phyloP scores from a whole-genome alignment of 2,113 vertebrate genomes.

The Equus przewalskii region DNA sequence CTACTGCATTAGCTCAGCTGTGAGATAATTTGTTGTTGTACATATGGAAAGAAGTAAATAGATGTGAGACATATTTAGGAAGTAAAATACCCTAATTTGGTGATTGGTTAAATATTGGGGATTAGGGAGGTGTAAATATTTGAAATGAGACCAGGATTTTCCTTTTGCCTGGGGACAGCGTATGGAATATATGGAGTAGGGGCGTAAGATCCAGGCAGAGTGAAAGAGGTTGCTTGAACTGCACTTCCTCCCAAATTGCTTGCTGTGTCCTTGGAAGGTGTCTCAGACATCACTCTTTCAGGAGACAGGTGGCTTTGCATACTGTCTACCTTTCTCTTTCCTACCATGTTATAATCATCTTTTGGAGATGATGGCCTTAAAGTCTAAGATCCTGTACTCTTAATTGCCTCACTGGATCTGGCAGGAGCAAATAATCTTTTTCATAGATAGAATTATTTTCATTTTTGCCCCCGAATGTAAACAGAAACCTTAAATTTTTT shows the following conservation, averaged over 20 bases:
- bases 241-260: background rate
- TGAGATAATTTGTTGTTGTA: background rate
- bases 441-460: background rate
- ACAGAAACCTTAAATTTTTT: background rate
- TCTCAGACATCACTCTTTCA: background rate
- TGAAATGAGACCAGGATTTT: background rate
- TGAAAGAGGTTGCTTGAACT: no score
- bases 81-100: background rate
- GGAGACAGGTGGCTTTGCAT: background rate
- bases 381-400: background rate
- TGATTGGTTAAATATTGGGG: background rate
- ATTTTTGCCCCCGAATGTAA: background rate
- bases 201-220: accelerated
- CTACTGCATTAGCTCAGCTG: background rate
- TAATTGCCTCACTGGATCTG: background rate
- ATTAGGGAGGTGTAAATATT: background rate
- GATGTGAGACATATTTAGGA: slow-evolving; percentile 7
- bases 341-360: background rate
- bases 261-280: background rate
- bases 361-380: background rate
- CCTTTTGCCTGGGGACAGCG: background rate
- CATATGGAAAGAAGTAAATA: background rate
- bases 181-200: background rate
- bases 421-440: background rate
- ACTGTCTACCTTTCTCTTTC: background rate